Base-by-base conservation (phyloP, 2,888 invertebrate genomes). In the Rhingia rostrata region DNA sequence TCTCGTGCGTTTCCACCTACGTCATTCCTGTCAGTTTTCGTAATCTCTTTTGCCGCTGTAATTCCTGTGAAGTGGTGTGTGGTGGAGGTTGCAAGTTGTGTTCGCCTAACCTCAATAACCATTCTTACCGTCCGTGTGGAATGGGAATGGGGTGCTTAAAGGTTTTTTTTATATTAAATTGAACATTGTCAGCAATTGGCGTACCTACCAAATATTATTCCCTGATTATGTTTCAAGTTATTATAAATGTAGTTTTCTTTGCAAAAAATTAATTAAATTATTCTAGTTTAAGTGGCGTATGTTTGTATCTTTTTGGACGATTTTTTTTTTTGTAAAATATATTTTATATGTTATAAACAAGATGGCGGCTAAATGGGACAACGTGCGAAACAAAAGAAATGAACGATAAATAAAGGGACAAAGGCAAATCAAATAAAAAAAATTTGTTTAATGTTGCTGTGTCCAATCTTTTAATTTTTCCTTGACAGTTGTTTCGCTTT, bases 91-190 rank as follows among this genome's bases (percentile, higher is more conserved):
- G 58, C 41, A 70, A 58, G 58, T 70, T 66, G 75, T 66, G 75
- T 75, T 82, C 75, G 64, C 77, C 60, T 82, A 72, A 82, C 81
- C 81, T 75, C 75, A 81, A 81, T 70, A 53, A 64, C 79, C 79
- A 66, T 79, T 58, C 56, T 49, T 69, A 64, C 81, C 33, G 32
- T 60, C 32, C 22, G 37, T 41, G 32, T 66, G 51, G 58, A 47
- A 47, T 49, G 49, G 49, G 49, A 53, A 60, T 66, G 64, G 79
- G 79, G 60, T 72, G 66, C 60, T 79, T 45, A 30, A 58, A 70
- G 58, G 54, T 47, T 30, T 37, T 49, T 64, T 64, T 51, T 67
- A 67, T 60, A 67, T 77, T 61, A 51, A 39, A 49, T 47, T 56
- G 51, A 43, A 22, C 61, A 77, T 60, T 67, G 67, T 61, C 43